These are phyloP conservation scores for Diplodus puntazzo DNA, from an alignment of 2,797 vertebrate genomes.

Conservation along the genomic window DNA sequence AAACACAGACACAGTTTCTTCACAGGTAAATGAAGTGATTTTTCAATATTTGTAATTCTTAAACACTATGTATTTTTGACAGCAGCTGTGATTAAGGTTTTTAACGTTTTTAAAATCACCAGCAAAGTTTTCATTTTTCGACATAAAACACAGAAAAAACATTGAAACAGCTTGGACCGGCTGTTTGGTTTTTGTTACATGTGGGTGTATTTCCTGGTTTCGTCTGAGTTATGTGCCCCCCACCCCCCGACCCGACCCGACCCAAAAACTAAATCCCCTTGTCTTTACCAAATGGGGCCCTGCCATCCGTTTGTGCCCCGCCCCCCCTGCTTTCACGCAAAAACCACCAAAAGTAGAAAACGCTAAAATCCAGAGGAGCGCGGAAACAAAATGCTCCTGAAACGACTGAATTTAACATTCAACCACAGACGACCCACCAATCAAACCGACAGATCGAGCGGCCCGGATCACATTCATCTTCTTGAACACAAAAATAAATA, in stretches of 20 bases:
- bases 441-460: background rate
- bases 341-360: constrained; percentile 80
- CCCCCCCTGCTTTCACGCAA: constrained; percentile 36
- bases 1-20: constrained; percentile 99
- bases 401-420: constrained; percentile 63
- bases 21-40: constrained; percentile 99
- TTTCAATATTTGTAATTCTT: constrained; percentile 97
- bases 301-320: constrained; percentile 36
- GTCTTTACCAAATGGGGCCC: constrained; percentile 16
- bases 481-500: constrained; percentile 35
- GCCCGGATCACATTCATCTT: constrained; percentile 25
- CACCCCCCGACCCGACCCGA: background rate
- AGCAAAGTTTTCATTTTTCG: constrained; percentile 93
- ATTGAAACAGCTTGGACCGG: constrained; percentile 94
- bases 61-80: constrained; percentile 98
- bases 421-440: constrained; percentile 41
- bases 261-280: background rate
- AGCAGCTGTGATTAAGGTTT: constrained; percentile 99
- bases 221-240: constrained; percentile 71
- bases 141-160: constrained; percentile 99
- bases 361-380: constrained; percentile 77
- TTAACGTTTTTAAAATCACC: constrained; percentile 96
- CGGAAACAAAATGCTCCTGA: constrained; percentile 74
- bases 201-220: constrained; percentile 98
- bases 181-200: constrained; percentile 93